Evolutionary conservation across 1,140 invertebrate genomes (phyloP).

Genomic region (Heliconius congener): DNA sequence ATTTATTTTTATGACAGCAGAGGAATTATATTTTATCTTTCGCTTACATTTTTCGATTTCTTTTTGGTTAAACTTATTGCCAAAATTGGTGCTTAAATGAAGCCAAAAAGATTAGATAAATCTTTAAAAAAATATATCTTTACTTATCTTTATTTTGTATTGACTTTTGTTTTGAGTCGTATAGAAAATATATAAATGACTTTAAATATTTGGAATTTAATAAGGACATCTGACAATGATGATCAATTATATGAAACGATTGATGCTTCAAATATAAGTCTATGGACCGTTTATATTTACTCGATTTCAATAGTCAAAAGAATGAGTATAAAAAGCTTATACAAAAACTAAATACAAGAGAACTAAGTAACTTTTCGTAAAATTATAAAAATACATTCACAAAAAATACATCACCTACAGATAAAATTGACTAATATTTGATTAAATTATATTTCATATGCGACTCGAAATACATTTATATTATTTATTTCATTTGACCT

Average conservation of each 20-base stretch:
- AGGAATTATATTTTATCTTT: slow-evolving; percentile 17
- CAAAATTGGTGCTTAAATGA: slow-evolving; percentile 25
- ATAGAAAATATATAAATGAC: neutral
- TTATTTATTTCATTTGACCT: slow-evolving; percentile 35
- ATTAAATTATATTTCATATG: neutral
- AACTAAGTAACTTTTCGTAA: no score
- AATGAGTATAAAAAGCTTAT: no score
- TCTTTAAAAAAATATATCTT: slow-evolving; percentile 15
- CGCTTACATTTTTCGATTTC: neutral
- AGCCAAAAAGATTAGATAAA: slow-evolving; percentile 21
- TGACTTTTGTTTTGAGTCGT: slow-evolving; percentile 3
- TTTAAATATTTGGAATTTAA: neutral
- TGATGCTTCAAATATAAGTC: no score
- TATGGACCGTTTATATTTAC: no score
- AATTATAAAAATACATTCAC: no score
- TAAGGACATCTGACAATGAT: no score
- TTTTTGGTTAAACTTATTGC: slow-evolving; percentile 13
- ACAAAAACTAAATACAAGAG: no score
- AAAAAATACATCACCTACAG: no score
- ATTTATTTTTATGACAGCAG: slow-evolving; percentile 23
- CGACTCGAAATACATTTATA: slow-evolving; percentile 1
- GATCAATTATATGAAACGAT: no score
- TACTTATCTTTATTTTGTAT: neutral
- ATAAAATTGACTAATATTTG: neutral
- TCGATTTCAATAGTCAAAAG: no score